Base-by-base conservation (phyloP, 2,888 invertebrate species). In the Ceramica pisi region DNA sequence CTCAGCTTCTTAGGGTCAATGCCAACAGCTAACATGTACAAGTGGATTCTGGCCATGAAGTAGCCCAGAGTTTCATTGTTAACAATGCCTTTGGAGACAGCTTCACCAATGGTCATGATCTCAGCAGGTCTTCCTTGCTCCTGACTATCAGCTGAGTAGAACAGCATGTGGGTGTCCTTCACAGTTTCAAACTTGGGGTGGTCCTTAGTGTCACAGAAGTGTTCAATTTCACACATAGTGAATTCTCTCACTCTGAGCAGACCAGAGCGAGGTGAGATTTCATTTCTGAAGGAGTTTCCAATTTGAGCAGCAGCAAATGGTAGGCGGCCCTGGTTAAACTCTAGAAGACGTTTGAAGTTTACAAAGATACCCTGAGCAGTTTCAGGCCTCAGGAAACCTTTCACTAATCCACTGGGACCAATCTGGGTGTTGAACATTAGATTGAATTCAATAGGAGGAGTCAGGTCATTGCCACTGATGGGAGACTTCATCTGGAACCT, bases 281-380 rank as follows among this genome's bases (percentile, higher is more conserved):
- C 99, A 96, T 99, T 99, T 85, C 99, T 97, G 92, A 99, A 99
- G 0, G 99, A 98, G 91, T 98, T 98, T 81, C 99, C 99, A 88
- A 99, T 99, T 96, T 99, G 99, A 16, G 99, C 99, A 67, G 99
- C 99, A 80, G 99, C 99, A 96, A 99, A 99, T 38, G 99, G 99
- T 48, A 99, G 93, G 80, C 97, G 97, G 10, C 99, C 99, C 90
- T 99, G 99, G 93, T 99, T 99, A 92, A 99, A 99, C 93, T 99
- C 99, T 67, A 99, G 93, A 38, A 99, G 96, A 19, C 99, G 97
- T 93, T 99, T 99, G 92, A 99, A 99, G 94, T 99, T 99, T 0
- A 99, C 99, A 95, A 99, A 99, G 85, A 99, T 99, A 38, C 99
- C 99, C 93, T 99, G 99, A 0, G 99, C 99, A 19, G 99, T 99